These are phyloP conservation scores for Galbula dea DNA, from an alignment of 2,113 vertebrate genomes.

Conservation along the genomic window DNA sequence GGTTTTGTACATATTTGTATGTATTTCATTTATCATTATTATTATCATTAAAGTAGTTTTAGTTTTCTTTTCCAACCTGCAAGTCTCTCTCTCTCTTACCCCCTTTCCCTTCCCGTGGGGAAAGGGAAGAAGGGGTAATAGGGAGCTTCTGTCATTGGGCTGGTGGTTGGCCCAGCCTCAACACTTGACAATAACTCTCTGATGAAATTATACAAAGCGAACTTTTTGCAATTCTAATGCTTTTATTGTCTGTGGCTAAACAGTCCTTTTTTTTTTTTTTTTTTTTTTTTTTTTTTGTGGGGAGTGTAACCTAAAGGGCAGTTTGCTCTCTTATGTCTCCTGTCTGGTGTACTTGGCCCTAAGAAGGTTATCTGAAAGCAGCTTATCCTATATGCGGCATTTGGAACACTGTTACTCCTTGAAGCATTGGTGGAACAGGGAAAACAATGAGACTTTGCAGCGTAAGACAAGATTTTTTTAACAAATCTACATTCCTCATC, in stretches of 20 bases:
- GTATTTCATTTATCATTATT: no score
- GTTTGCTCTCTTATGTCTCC: not conserved
- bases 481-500: not conserved
- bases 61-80: no score
- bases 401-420: not conserved
- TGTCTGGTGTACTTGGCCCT: not conserved
- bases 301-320: not conserved
- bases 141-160: no score
- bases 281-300: not conserved
- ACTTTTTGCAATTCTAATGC: not conserved
- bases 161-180: no score
- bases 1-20: no score
- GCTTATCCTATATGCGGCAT: not conserved
- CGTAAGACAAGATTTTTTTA: not conserved
- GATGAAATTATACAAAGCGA: not conserved
- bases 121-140: no score
- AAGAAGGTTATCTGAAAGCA: not conserved
- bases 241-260: not conserved
- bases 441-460: not conserved
- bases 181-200: not conserved
- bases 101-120: no score
- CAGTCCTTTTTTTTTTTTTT: not conserved
- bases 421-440: accelerated
- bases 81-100: no score
- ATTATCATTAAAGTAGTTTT: no score